Conservation (phyloP, 2,888 invertebrate genomes). For the Apantesis nais region DNA sequence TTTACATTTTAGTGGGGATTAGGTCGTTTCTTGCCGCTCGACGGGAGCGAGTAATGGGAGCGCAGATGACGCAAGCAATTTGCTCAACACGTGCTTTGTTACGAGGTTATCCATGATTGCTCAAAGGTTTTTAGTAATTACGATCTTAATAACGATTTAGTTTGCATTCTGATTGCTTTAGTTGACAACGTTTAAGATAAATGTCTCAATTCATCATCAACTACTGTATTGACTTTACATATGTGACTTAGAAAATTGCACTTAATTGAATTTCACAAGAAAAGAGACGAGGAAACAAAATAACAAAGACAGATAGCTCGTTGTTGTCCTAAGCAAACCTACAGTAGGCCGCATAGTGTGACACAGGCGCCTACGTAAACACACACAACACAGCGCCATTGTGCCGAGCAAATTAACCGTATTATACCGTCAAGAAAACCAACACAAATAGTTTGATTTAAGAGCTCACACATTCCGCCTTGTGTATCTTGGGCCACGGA, state of each 20-base stretch:
- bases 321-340: constrained; percentile 47
- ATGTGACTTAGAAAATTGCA: background rate
- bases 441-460: constrained; percentile 24
- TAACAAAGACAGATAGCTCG: constrained; percentile 52
- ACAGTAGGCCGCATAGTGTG: constrained; percentile 21
- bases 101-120: constrained; percentile 21
- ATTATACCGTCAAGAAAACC: constrained; percentile 39
- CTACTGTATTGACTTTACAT: background rate
- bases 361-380: constrained; percentile 38
- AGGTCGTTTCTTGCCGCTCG: constrained; percentile 27
- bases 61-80: constrained; percentile 20
- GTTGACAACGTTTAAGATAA: background rate
- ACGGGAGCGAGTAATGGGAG: constrained; percentile 15
- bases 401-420: constrained; percentile 39
- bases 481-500: constrained; percentile 7
- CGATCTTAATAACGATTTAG: background rate
- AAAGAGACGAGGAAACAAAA: constrained; percentile 48
- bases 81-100: constrained; percentile 17
- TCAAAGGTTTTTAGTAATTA: constrained; percentile 20
- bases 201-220: background rate
- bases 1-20: constrained; percentile 44
- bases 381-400: constrained; percentile 33
- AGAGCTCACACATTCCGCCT: constrained; percentile 7
- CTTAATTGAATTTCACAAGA: constrained; percentile 17
- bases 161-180: background rate